Percentiles rank a stretch among this genome's conserved stretches.
These are phyloP conservation scores for Catocala sponsa DNA, from an alignment of 2,888 invertebrate species.

Conservation along the genomic window DNA sequence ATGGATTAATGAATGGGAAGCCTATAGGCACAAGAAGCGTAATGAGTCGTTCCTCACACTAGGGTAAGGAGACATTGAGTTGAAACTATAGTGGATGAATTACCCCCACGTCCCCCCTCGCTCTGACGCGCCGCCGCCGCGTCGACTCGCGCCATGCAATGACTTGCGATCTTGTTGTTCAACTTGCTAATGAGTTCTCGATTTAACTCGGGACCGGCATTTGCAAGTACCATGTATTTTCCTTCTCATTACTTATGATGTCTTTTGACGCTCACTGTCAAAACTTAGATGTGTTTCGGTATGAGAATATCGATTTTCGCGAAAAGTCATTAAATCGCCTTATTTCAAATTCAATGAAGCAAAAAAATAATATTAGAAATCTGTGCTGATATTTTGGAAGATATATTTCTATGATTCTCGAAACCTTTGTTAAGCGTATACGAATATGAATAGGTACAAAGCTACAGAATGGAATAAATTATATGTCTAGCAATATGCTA, in stretches of 20 bases:
- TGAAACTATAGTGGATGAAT: constrained; percentile 61
- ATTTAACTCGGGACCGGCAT: constrained; percentile 67
- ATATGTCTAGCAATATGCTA: no score
- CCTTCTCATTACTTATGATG: constrained; percentile 69
- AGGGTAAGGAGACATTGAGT: constrained; percentile 52
- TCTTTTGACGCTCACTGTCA: constrained; percentile 66
- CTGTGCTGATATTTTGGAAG: neutral
- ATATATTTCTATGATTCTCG: neutral
- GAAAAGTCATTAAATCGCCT: constrained; percentile 25
- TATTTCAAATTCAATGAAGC: constrained; percentile 27
- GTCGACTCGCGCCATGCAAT: constrained; percentile 59
- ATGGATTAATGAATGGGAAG: constrained; percentile 63
- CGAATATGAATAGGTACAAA: no score
- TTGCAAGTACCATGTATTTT: constrained; percentile 68
- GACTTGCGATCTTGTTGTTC: constrained; percentile 79
- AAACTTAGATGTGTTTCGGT: constrained; percentile 53
- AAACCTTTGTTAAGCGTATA: neutral
- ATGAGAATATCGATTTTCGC: constrained; percentile 24
- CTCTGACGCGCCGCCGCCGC: constrained; percentile 22
- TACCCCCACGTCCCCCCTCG: constrained; percentile 43
- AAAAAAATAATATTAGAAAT: neutral
- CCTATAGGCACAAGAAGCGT: constrained; percentile 63
- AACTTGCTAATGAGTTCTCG: constrained; percentile 82
- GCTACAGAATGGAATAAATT: no score
- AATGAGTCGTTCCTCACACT: constrained; percentile 62